phyloP scores from a whole-genome alignment of 1,140 invertebrate species.

The Spodoptera frugiperda region DNA sequence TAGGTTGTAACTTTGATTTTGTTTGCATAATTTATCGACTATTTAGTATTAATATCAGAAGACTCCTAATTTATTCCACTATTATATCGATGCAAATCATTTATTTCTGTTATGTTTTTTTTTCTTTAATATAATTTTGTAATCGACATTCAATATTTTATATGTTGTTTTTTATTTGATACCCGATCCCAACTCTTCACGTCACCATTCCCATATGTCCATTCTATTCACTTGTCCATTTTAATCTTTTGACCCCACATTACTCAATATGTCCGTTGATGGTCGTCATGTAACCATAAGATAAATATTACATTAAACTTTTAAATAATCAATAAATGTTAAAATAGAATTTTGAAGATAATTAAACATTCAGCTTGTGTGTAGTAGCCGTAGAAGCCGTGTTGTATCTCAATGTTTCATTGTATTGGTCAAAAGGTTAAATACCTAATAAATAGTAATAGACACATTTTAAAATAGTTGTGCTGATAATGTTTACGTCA shows the following conservation, averaged over 20 bases:
- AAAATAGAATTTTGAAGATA: neutral
- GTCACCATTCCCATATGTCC: neutral
- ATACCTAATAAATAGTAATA: conserved; percentile 9
- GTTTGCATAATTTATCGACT: conserved; percentile 21
- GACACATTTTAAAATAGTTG: conserved; percentile 16
- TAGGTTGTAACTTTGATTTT: neutral
- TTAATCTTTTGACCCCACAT: neutral
- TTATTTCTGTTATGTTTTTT: conserved; percentile 42
- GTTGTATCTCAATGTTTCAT: conserved; percentile 11
- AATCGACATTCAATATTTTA: conserved; percentile 36
- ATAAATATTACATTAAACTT: neutral
- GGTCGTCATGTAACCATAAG: neutral
- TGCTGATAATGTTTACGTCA: neutral
- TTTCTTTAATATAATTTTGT: conserved; percentile 41
- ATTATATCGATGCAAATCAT: conserved; percentile 21
- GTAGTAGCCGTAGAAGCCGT: conserved; percentile 4
- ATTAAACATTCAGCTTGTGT: conserved; percentile 25
- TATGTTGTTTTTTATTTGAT: conserved; percentile 23
- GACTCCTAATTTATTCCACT: conserved; percentile 22
- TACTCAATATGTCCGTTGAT: no score
- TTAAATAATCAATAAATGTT: conserved; percentile 9
- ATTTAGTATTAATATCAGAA: conserved; percentile 16
- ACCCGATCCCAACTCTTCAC: neutral
- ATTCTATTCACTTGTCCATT: neutral
- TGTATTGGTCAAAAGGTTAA: conserved; percentile 36